Percentiles rank a stretch among this genome's conserved stretches.
These are phyloP conservation scores for Gryon sp. DNA, from an alignment of 1,140 invertebrate species.

Conservation along the genomic window DNA sequence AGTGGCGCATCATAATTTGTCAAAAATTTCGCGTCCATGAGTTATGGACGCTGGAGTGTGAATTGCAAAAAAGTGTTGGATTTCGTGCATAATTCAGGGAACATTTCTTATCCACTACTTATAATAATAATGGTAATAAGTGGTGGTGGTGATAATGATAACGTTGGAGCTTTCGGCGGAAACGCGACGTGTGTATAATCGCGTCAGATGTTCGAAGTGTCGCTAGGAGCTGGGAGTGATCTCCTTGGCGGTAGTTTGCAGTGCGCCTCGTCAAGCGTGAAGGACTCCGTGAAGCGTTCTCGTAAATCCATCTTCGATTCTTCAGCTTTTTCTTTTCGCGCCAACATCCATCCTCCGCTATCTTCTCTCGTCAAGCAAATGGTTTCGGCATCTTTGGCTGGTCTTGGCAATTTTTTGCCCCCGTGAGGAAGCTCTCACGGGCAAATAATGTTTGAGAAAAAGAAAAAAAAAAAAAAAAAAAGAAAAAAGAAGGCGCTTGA, in stretches of 20 bases:
- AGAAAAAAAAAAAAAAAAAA: no score
- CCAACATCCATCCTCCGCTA: slow-evolving; percentile 13
- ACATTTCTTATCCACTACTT: no score
- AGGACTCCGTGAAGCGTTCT: slow-evolving; percentile 31
- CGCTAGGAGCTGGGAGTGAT: slow-evolving; percentile 18
- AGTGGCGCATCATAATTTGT: no score
- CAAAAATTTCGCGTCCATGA: no score
- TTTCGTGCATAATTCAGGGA: no score
- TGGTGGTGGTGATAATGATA: neutral
- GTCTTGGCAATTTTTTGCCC: no score
- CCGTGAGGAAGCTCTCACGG: no score
- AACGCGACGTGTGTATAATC: slow-evolving; percentile 37
- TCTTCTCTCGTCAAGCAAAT: slow-evolving; percentile 6
- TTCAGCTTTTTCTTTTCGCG: slow-evolving; percentile 17
- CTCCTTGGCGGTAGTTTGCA: slow-evolving; percentile 17
- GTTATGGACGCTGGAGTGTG: no score
- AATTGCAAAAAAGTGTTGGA: no score
- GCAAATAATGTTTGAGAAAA: no score
- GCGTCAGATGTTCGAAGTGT: slow-evolving; percentile 31
- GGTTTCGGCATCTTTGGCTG: slow-evolving; percentile 21
- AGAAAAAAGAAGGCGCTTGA: slow-evolving; percentile 4
- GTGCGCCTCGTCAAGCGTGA: slow-evolving; percentile 36
- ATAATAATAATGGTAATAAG: slow-evolving; percentile 1
- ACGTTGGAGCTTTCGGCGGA: neutral
- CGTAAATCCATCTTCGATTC: slow-evolving; percentile 57